Percentiles rank a stretch among this genome's conserved stretches.
phyloP scores from a whole-genome alignment of 2,797 vertebrate species.

The Taenioides sp. region DNA sequence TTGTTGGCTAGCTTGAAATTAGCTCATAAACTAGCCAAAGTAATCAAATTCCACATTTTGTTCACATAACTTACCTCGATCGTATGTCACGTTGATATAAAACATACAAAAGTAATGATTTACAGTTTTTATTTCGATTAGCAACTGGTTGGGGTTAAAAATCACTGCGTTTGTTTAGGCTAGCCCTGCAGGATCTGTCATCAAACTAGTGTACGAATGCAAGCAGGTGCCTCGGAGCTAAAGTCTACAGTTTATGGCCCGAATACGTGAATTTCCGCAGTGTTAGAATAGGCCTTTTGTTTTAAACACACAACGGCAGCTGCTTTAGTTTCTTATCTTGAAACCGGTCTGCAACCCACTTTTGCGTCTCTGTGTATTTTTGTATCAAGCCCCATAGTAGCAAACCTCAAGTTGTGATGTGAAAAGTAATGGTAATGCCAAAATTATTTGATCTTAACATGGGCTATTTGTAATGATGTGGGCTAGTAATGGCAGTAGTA shows the following conservation, averaged over 20 bases:
- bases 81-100: background rate
- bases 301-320: constrained; percentile 7
- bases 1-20: constrained; percentile 38
- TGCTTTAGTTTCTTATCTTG: constrained; percentile 20
- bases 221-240: constrained; percentile 27
- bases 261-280: constrained; percentile 4
- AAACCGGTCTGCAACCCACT: constrained; percentile 21
- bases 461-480: no score
- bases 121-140: background rate
- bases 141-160: background rate
- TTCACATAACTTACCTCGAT: no score
- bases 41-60: background rate
- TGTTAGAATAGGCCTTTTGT: constrained; percentile 9
- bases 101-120: no score
- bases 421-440: no score
- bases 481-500: no score
- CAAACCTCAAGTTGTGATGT: no score
- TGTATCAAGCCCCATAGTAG: constrained; percentile 2
- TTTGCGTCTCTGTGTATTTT: constrained; percentile 4
- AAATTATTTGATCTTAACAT: no score
- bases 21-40: constrained; percentile 25
- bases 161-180: background rate
- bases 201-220: background rate
- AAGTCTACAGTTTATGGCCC: background rate
- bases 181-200: background rate